phyloP scores from a whole-genome alignment of 2,888 invertebrate genomes.

The Aricia artaxerxes region DNA sequence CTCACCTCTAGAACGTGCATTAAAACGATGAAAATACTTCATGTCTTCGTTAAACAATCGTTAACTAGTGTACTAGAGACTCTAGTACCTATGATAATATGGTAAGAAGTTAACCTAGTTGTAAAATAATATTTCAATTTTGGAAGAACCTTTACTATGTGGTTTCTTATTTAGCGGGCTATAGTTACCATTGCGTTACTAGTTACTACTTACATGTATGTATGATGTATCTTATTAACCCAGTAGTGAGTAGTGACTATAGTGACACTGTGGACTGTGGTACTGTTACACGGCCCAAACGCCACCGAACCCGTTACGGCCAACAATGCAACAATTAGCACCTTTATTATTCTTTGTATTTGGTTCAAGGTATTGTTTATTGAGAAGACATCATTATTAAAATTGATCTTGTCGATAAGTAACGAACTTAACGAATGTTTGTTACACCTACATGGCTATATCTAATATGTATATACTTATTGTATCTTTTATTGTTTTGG shows the following conservation, averaged over 20 bases:
- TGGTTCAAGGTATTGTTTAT: constrained; percentile 26
- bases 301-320: constrained; percentile 50
- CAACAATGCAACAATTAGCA: constrained; percentile 64
- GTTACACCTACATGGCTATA: neutral
- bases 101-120: too few species aligned
- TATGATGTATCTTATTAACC: constrained; percentile 49
- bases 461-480: too few species aligned
- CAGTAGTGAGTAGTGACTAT: constrained; percentile 48
- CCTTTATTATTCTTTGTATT: constrained; percentile 64
- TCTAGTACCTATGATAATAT: too few species aligned
- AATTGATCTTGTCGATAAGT: neutral
- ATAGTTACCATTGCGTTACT: neutral
- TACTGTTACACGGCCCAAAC: constrained; percentile 67
- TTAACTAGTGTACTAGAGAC: too few species aligned
- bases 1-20: too few species aligned
- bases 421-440: neutral
- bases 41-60: too few species aligned
- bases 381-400: constrained; percentile 13
- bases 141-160: too few species aligned
- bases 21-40: too few species aligned
- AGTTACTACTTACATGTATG: constrained; percentile 35
- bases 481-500: too few species aligned
- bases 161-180: too few species aligned
- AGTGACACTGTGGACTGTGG: constrained; percentile 51
- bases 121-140: too few species aligned